Evolutionary conservation across 2,888 invertebrate species (phyloP).

Genomic region (Eudemis profundana): DNA sequence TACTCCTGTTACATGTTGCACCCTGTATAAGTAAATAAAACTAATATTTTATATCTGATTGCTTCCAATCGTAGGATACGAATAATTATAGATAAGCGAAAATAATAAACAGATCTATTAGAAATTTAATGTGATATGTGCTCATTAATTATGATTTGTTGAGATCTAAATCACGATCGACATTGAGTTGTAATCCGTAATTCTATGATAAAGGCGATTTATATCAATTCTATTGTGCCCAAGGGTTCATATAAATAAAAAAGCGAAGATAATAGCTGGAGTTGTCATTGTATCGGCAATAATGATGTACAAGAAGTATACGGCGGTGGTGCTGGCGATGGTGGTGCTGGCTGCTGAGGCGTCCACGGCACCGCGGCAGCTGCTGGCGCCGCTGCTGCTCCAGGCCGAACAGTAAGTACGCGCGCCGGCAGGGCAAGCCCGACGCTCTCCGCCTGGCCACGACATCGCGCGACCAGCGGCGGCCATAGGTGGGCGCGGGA

Average conservation of each 20-base stretch:
- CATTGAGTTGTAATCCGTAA: constrained; percentile 49
- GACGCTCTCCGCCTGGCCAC: too few relatives aligned
- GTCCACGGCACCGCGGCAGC: constrained; percentile 52
- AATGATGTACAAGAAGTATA: constrained; percentile 65
- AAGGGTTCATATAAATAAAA: constrained; percentile 56
- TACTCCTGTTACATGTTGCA: not conserved
- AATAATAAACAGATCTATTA: constrained; percentile 47
- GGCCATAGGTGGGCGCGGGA: too few relatives aligned
- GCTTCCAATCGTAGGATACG: not conserved
- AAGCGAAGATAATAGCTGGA: constrained; percentile 49
- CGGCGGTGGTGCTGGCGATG: constrained; percentile 59
- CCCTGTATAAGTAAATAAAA: not conserved
- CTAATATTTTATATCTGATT: constrained; percentile 4
- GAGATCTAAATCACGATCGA: constrained; percentile 46
- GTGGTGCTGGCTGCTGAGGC: constrained; percentile 67
- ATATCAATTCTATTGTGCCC: constrained; percentile 55
- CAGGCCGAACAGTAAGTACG: constrained; percentile 52
- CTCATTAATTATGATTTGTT: constrained; percentile 63
- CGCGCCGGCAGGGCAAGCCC: too few relatives aligned
- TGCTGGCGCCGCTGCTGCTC: constrained; percentile 49
- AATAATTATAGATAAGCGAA: constrained; percentile 26
- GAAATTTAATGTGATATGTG: constrained; percentile 44
- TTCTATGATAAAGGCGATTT: constrained; percentile 53
- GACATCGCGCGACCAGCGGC: too few relatives aligned
- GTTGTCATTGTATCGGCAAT: constrained; percentile 46